Conservation (phyloP, 35 echinoderm and acorn worm species). For the Eucidaris tribuloides region DNA sequence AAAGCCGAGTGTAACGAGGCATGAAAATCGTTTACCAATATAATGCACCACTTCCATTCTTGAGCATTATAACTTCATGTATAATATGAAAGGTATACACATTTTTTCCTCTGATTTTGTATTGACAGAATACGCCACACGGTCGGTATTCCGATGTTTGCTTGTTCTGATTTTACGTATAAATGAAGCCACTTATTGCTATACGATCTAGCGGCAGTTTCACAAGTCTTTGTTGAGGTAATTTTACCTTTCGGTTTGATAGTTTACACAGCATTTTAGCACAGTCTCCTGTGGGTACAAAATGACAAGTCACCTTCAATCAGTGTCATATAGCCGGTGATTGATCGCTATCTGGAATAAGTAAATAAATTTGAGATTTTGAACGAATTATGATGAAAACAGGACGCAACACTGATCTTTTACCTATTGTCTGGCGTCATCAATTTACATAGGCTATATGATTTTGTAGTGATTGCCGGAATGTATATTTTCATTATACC, state of each 20-base stretch:
- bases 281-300: constrained; percentile 8
- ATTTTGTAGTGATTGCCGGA: too few species aligned
- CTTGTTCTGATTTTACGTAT: neutral
- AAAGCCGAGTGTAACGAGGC: constrained; percentile 11
- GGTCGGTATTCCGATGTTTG: constrained; percentile 13
- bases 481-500: too few species aligned
- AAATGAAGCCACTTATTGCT: constrained; percentile 19
- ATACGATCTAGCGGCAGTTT: constrained; percentile 9
- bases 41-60: constrained; percentile 26
- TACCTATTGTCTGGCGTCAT: too few species aligned
- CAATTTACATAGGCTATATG: too few species aligned
- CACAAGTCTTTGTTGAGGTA: constrained; percentile 12
- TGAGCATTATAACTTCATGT: neutral
- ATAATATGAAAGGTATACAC: constrained; percentile 15
- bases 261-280: constrained; percentile 30
- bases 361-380: constrained; percentile 5
- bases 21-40: neutral
- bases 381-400: neutral
- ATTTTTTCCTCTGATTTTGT: neutral
- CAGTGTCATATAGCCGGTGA: constrained; percentile 33
- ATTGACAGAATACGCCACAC: neutral
- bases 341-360: constrained; percentile 29
- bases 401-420: too few species aligned
- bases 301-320: constrained; percentile 29
- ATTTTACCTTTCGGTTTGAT: constrained; percentile 36